Percentiles rank a stretch among this genome's conserved stretches.
These are phyloP conservation scores for Pseudococcus viburni DNA, from an alignment of 2,888 invertebrate genomes.

Conservation along the genomic window DNA sequence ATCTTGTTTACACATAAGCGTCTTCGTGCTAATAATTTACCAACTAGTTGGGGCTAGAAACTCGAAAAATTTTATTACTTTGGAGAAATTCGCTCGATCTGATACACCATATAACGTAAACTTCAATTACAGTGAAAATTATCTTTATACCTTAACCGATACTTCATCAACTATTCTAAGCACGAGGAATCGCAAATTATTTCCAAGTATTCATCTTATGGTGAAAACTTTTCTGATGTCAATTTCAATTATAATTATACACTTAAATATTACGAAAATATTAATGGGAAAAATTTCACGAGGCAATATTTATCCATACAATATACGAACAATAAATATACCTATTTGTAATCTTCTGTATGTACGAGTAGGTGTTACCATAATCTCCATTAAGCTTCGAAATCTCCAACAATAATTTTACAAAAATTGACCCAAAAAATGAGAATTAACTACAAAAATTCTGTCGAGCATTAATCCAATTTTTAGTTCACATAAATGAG, in stretches of 20 bases:
- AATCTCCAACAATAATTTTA: neutral
- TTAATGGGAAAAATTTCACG: too few species aligned
- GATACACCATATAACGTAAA: neutral
- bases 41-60: neutral
- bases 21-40: neutral
- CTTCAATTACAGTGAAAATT: neutral
- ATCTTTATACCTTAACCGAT: neutral
- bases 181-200: neutral
- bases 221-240: neutral
- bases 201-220: neutral
- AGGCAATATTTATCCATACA: too few species aligned
- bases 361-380: too few species aligned
- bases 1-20: conserved; percentile 29
- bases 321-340: too few species aligned
- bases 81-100: neutral
- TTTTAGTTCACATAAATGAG: neutral
- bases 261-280: too few species aligned
- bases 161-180: neutral
- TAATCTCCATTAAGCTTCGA: too few species aligned
- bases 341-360: too few species aligned
- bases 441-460: neutral
- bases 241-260: too few species aligned
- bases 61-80: neutral
- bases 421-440: neutral
- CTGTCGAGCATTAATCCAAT: neutral